phyloP scores from a whole-genome alignment of 2,888 invertebrate genomes.

The Deroplatys truncata region DNA sequence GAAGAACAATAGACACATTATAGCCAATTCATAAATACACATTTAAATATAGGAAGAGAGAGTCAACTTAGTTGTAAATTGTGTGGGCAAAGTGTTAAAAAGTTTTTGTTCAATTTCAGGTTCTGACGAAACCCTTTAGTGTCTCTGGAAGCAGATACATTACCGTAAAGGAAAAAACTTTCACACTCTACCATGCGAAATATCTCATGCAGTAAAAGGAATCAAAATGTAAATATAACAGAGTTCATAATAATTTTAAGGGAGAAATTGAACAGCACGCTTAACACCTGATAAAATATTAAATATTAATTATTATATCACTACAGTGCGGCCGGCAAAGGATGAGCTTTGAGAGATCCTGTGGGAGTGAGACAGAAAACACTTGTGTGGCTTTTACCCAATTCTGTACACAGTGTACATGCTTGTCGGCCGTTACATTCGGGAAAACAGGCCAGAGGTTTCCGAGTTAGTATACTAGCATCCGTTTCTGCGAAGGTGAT shows the following conservation, averaged over 20 bases:
- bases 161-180: not conserved
- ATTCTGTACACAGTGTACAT: too few relatives aligned
- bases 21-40: constrained; percentile 16
- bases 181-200: not conserved
- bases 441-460: too few relatives aligned
- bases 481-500: too few relatives aligned
- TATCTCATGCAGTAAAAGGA: not conserved
- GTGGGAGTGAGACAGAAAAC: too few relatives aligned
- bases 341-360: too few relatives aligned
- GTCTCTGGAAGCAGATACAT: not conserved
- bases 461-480: too few relatives aligned
- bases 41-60: constrained; percentile 4
- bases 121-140: not conserved
- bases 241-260: not conserved
- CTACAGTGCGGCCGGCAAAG: not conserved
- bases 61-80: not conserved
- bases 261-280: not conserved
- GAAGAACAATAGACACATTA: constrained; percentile 15
- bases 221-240: not conserved
- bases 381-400: too few relatives aligned
- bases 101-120: not conserved
- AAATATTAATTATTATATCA: not conserved
- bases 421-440: too few relatives aligned
- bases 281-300: not conserved
- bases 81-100: not conserved